Percentiles rank a stretch among this genome's conserved stretches.
phyloP scores from a whole-genome alignment of 92 coral and sea anemone species.

The Hydrozoanthus gracilis region DNA sequence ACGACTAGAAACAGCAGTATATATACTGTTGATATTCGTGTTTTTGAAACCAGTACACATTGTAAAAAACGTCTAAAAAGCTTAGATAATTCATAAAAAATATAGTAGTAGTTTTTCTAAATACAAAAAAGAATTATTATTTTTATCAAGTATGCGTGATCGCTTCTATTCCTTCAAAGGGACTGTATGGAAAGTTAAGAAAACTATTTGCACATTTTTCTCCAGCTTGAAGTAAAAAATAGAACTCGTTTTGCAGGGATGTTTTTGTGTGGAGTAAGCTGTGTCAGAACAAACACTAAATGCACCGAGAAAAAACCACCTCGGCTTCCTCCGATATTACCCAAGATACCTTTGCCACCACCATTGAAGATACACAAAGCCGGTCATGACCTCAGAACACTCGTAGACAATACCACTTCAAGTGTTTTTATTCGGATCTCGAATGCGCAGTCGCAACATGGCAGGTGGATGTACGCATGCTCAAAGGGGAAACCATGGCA shows the following conservation, averaged over 20 bases:
- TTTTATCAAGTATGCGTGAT: too few species aligned
- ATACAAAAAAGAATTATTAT: too few species aligned
- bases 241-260: background rate
- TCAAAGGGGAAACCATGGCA: background rate
- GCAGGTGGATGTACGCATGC: constrained; percentile 2
- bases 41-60: too few species aligned
- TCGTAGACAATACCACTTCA: background rate
- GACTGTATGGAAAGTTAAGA: background rate
- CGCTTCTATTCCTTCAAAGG: too few species aligned
- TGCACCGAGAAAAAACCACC: background rate
- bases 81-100: too few species aligned
- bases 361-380: background rate
- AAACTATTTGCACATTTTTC: background rate
- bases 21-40: too few species aligned
- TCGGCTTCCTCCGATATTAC: background rate
- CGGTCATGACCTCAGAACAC: background rate
- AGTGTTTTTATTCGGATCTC: background rate
- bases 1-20: too few species aligned
- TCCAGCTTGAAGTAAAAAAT: background rate
- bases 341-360: background rate
- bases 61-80: too few species aligned
- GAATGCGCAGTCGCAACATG: background rate
- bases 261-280: background rate
- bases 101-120: too few species aligned
- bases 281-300: background rate